A percentile compares a stretch with the other conserved stretches of the same genome.
Evolutionary conservation across 2,113 vertebrate species (phyloP).

Genomic region (Zootoca vivipara): DNA sequence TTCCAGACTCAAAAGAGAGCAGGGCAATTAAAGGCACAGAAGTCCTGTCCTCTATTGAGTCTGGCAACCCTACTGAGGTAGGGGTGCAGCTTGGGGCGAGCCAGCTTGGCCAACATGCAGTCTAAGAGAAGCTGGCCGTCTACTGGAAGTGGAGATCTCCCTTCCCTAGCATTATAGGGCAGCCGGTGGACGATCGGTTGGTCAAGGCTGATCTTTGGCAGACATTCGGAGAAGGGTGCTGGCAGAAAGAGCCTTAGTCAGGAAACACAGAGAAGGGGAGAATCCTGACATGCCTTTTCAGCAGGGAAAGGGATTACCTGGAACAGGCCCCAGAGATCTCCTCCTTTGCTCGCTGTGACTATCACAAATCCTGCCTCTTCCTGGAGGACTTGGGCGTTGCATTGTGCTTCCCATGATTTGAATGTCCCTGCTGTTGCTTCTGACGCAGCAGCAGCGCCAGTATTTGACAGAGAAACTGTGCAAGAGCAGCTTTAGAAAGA

Average conservation of each 20-base stretch:
- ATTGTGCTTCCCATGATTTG: neutral
- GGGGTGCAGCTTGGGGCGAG: neutral
- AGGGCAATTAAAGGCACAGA: too few relatives aligned
- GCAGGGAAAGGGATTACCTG: neutral
- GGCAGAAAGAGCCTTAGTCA: neutral
- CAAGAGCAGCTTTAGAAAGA: neutral
- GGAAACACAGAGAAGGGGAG: neutral
- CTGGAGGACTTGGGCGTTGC: neutral
- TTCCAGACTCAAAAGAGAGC: too few relatives aligned
- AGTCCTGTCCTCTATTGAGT: too few relatives aligned
- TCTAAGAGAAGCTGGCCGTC: neutral
- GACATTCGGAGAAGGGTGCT: neutral
- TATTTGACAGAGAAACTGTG: neutral
- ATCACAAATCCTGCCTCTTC: neutral
- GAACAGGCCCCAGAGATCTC: neutral
- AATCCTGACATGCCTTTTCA: neutral
- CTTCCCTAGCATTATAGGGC: neutral
- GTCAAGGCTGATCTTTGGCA: conserved; percentile 25
- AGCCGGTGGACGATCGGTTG: neutral
- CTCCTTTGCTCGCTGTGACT: neutral
- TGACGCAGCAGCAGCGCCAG: neutral
- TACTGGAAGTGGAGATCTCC: neutral
- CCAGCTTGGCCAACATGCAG: neutral
- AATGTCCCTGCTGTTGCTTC: neutral
- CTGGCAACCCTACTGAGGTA: too few relatives aligned